Base-by-base conservation (phyloP, 2,113 vertebrate genomes). In the Catharus minimus region DNA sequence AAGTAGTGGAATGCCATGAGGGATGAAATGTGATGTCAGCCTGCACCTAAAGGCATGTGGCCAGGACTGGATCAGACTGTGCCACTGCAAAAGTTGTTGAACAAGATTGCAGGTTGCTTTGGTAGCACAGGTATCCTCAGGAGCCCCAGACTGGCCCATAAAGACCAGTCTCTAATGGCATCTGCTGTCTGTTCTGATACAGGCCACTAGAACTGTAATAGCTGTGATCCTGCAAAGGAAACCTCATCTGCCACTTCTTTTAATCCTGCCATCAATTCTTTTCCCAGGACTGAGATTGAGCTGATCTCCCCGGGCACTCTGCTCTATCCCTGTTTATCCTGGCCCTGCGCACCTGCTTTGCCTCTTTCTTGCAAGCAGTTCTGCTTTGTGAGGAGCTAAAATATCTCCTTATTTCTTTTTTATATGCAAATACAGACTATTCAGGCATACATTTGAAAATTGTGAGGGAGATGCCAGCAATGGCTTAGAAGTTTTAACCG, bases 111-210 rank as follows among this genome's bases (percentile, higher is more conserved):
- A 20, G 4, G 8, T 21, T n/a, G 18, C 22, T 11, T 28, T 75
- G 41, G 8, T 61, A 52, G 24, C 19, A 3, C 47, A 39, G 53
- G 1, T 21, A 10, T 15, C 13, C 41, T 64, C 17, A n/a, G 52
- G 43, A 67, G 0, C 0, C 36, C 7, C 10, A 36, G 15, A 6
- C 20, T 69, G 33, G 18, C 21, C 17, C 1, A 0, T 0, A 30
- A 77, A 57, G 24, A 50, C 20, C 5, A 21, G 0, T 26, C 12
- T 20, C 16, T 39, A 17, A n/a, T 33, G 28, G 7, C 4, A 28
- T 76, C 41, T 76, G 15, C 5, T 84, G 14, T 65, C 47, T 69
- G 11, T 58, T 46, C 30, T 74, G n/a, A 23, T 36, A 43, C 13
- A 89, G 50, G 24, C 21, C 15, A 5, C 27, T 44, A 16, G 5